phyloP scores from a whole-genome alignment of 2,113 vertebrate genomes.

The Rhagologus leucostigma region DNA sequence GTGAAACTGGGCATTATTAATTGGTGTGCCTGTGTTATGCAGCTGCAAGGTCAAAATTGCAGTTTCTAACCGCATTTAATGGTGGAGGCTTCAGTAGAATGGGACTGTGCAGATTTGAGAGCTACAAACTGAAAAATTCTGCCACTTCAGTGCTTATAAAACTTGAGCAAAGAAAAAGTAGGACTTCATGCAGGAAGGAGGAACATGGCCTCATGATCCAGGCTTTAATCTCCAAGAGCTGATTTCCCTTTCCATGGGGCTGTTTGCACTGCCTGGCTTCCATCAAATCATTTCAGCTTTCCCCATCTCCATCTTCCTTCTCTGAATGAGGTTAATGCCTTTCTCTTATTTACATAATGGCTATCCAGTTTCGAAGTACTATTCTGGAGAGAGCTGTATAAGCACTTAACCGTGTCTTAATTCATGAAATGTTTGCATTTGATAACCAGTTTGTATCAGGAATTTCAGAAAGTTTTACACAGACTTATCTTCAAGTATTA shows the following conservation, averaged over 20 bases:
- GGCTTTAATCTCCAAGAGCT: not conserved
- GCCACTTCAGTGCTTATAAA: not conserved
- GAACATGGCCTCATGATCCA: accelerated
- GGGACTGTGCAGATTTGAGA: not conserved
- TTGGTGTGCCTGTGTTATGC: not conserved
- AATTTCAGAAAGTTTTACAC: not conserved
- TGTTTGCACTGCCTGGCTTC: not conserved
- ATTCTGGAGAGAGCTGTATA: not conserved
- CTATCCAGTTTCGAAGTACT: not conserved
- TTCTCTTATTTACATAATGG: not conserved
- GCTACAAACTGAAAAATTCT: not conserved
- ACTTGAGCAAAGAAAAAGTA: not conserved
- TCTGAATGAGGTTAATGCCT: not conserved
- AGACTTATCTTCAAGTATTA: not conserved
- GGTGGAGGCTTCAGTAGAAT: not conserved
- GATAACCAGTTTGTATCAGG: not conserved
- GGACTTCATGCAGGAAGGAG: not conserved
- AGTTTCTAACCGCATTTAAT: not conserved
- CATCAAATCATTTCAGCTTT: not conserved
- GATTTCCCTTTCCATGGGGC: not conserved
- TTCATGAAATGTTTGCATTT: not conserved
- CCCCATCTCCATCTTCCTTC: not conserved
- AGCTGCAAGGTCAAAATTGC: not conserved
- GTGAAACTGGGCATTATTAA: not conserved
- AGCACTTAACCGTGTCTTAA: not conserved